Conservation (phyloP, 2,113 vertebrate species). For the Xenopus laevis region DNA sequence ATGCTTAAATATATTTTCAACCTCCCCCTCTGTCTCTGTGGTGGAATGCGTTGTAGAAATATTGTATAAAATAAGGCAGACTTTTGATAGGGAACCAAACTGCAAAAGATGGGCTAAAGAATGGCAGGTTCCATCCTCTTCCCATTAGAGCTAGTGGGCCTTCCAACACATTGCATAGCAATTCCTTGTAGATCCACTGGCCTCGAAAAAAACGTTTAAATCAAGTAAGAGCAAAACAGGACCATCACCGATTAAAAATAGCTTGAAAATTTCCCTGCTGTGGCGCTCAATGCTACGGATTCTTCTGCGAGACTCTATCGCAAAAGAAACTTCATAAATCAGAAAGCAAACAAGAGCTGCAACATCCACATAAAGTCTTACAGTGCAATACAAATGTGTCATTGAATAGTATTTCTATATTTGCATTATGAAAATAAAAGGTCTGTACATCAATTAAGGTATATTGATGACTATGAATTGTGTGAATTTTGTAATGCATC, state of each 20-base stretch:
- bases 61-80: conserved; percentile 94
- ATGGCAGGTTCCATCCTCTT: background rate
- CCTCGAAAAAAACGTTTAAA: conserved; percentile 15
- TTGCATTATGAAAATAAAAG: conserved; percentile 83
- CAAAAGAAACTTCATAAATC: conserved; percentile 39
- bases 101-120: conserved; percentile 74
- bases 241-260: conserved; percentile 31
- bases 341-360: conserved; percentile 63
- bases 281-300: conserved; percentile 22
- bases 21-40: conserved; percentile 68
- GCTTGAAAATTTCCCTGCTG: conserved; percentile 11
- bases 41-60: conserved; percentile 88
- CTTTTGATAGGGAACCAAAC: conserved; percentile 77
- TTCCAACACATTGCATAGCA: conserved; percentile 43
- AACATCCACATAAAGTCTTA: conserved; percentile 73
- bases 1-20: conserved; percentile 74
- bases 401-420: conserved; percentile 72
- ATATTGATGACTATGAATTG: conserved; percentile 70
- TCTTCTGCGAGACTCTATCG: conserved; percentile 12
- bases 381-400: conserved; percentile 85
- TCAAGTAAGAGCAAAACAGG: conserved; percentile 2
- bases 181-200: conserved; percentile 31
- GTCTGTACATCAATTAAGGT: conserved; percentile 76
- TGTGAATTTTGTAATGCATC: conserved; percentile 71
- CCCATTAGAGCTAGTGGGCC: conserved; percentile 21